Evolutionary conservation across 2,797 vertebrate genomes (phyloP).

Genomic region (Betta splendens): DNA sequence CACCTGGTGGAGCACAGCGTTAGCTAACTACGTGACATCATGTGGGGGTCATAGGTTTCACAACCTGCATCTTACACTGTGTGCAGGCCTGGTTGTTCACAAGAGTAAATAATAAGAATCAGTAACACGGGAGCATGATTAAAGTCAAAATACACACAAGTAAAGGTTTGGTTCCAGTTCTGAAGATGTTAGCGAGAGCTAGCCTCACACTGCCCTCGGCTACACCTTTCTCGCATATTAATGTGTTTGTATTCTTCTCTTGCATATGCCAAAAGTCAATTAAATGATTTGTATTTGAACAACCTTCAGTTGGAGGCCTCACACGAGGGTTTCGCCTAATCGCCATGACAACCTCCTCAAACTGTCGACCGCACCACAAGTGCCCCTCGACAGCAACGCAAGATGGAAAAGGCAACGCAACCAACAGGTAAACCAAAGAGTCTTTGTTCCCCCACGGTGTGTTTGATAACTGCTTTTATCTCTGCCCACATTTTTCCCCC

Average conservation of each 20-base stretch:
- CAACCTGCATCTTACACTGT: no score
- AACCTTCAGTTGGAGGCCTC: no score
- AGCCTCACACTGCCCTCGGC: no score
- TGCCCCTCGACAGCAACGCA: slow-evolving; percentile 41
- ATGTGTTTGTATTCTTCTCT: no score
- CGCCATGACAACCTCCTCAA: slow-evolving; percentile 12
- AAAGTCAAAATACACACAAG: slow-evolving; percentile 66
- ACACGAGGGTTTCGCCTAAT: slow-evolving; percentile 22
- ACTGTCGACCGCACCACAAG: slow-evolving; percentile 16
- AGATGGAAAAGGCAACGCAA: slow-evolving; percentile 55
- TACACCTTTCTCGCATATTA: no score
- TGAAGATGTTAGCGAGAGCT: no score
- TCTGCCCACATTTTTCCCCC: slow-evolving; percentile 67
- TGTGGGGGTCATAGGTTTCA: neutral
- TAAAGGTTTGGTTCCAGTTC: no score
- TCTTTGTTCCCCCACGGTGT: slow-evolving; percentile 60
- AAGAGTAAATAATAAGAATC: no score
- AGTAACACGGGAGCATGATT: slow-evolving; percentile 70
- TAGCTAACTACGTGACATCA: neutral
- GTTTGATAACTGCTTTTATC: slow-evolving; percentile 73
- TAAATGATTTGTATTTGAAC: no score
- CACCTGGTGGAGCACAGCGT: neutral
- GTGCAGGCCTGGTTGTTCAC: neutral
- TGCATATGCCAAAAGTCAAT: no score
- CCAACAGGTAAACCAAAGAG: slow-evolving; percentile 62